These are phyloP conservation scores for Coryphaenoides rupestris DNA, from an alignment of 2,113 vertebrate genomes.

Conservation along the genomic window DNA sequence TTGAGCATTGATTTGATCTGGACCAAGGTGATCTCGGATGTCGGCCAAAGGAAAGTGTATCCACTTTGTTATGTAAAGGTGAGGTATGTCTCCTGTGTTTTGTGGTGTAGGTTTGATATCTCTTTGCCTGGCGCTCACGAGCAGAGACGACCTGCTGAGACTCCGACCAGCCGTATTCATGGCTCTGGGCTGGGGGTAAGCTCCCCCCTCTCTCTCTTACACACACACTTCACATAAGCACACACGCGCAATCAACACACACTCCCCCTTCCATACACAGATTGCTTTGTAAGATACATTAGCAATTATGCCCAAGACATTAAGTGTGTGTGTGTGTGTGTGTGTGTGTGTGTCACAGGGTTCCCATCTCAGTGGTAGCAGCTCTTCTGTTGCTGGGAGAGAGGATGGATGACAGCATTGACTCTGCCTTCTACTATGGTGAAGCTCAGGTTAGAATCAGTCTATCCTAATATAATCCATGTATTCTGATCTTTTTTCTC, in stretches of 20 bases:
- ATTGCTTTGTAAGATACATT: too few species aligned
- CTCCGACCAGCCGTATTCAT: conserved; percentile 84
- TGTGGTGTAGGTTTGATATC: conserved; percentile 82
- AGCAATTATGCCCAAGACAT: too few species aligned
- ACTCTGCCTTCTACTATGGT: conserved; percentile 96
- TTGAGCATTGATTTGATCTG: too few species aligned
- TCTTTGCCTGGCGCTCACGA: conserved; percentile 85
- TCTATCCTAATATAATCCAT: neutral
- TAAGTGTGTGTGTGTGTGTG: neutral
- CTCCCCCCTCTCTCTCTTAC: conserved; percentile 14
- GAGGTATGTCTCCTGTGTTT: too few species aligned
- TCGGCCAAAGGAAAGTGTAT: too few species aligned
- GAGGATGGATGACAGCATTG: conserved; percentile 71
- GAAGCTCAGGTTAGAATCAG: conserved; percentile 80
- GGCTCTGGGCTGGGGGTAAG: conserved; percentile 92
- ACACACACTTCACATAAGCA: neutral
- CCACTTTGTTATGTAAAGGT: too few species aligned
- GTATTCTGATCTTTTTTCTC: neutral
- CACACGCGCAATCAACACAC: neutral
- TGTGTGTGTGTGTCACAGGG: conserved; percentile 58
- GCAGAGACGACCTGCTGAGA: conserved; percentile 82
- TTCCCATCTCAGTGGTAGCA: conserved; percentile 85
- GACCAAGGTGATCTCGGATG: too few species aligned
- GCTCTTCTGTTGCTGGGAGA: conserved; percentile 81
- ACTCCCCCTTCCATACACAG: neutral